A percentile compares a stretch with the other conserved stretches of the same genome.
phyloP scores from a whole-genome alignment of 2,888 invertebrate species.

The Clanis bilineata region DNA sequence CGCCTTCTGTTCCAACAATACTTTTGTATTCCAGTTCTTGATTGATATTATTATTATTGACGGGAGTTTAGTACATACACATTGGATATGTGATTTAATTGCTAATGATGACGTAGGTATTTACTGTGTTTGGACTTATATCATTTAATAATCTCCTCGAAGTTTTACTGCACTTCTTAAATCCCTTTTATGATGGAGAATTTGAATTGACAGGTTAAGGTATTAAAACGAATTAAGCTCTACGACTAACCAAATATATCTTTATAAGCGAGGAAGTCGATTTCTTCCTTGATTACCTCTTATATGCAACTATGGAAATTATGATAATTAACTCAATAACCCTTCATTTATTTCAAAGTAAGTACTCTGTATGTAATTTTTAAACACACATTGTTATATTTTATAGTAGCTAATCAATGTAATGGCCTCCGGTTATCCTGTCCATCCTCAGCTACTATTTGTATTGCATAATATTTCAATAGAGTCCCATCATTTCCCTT shows the following conservation, averaged over 20 bases:
- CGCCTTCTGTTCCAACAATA: constrained; percentile 40
- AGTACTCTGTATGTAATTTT: not conserved
- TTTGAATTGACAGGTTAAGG: no score
- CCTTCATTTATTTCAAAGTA: no score
- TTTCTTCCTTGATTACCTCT: no score
- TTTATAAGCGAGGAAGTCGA: no score
- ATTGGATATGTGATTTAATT: not conserved
- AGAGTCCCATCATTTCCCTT: not conserved
- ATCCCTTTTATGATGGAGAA: no score
- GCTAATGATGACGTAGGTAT: not conserved
- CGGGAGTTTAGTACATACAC: constrained; percentile 3
- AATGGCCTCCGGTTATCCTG: not conserved
- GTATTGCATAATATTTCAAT: not conserved
- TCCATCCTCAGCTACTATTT: not conserved
- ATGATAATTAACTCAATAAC: no score
- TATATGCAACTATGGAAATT: no score
- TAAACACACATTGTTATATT: not conserved
- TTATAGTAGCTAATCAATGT: not conserved
- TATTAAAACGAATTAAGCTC: no score
- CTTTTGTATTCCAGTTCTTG: constrained; percentile 42
- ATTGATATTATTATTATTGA: constrained; percentile 38
- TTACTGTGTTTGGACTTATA: not conserved
- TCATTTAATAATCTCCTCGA: no score
- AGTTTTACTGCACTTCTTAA: no score
- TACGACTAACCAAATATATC: no score